Evolutionary conservation across 2,888 invertebrate species (phyloP).

Genomic region (Nasonovia ribisnigri): DNA sequence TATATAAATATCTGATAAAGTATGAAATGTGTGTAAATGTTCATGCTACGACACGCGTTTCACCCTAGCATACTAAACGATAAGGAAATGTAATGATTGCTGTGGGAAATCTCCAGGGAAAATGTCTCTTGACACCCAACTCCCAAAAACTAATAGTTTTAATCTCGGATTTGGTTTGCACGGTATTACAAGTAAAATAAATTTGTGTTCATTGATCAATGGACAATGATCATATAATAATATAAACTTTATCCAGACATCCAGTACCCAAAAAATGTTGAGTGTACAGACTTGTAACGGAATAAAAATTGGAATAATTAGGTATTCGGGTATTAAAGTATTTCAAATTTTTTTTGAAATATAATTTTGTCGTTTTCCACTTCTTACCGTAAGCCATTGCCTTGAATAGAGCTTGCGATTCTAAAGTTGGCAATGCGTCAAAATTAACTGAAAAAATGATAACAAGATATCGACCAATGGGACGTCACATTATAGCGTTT

Average conservation of each 20-base stretch:
- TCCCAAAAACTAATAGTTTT: background rate
- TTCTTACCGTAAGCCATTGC: background rate
- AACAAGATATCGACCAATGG: slow-evolving; percentile 51
- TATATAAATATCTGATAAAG: background rate
- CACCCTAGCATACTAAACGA: background rate
- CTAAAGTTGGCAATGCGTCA: slow-evolving; percentile 52
- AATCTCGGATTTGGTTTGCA: background rate
- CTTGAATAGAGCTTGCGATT: background rate
- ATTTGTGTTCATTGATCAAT: background rate
- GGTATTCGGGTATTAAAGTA: background rate
- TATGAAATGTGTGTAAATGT: background rate
- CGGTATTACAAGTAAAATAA: background rate
- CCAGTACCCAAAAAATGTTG: background rate
- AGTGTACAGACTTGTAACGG: too few species aligned
- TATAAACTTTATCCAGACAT: background rate
- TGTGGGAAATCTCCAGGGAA: background rate
- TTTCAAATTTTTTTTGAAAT: too few species aligned
- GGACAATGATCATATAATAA: background rate
- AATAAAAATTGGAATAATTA: background rate
- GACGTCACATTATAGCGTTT: slow-evolving; percentile 59
- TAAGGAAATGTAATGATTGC: background rate
- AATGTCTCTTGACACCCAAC: background rate
- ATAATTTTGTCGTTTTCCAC: background rate
- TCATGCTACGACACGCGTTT: background rate
- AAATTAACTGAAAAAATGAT: slow-evolving; percentile 65